Conservation (phyloP, 2,113 vertebrate genomes). For the Oceanodroma tethys region DNA sequence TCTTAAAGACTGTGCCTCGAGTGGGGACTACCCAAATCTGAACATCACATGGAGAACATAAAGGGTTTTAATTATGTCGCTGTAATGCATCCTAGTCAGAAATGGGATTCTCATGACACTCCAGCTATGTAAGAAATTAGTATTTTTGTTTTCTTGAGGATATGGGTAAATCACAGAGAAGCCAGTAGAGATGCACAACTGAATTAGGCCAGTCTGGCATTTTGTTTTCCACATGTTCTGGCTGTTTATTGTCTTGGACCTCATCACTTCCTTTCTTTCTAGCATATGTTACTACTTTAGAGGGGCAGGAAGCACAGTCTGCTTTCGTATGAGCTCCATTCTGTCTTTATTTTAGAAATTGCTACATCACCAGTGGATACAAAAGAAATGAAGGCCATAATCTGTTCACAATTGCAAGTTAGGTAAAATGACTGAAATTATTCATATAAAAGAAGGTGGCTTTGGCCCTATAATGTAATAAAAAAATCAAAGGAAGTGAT, state of each 20-base stretch:
- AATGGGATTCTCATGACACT: neutral
- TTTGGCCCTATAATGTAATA: neutral
- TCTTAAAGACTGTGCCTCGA: neutral
- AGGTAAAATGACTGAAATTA: neutral
- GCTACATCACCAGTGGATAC: neutral
- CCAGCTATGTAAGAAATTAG: neutral
- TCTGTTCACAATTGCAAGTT: neutral
- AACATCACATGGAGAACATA: neutral
- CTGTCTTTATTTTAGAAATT: constrained; percentile 18
- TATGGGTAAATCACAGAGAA: neutral
- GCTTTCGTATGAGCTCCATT: constrained; percentile 4
- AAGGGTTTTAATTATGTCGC: neutral
- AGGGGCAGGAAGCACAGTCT: constrained; percentile 1
- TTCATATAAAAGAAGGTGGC: neutral
- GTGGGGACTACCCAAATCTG: neutral
- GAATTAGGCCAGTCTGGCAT: neutral
- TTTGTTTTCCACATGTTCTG: constrained; percentile 30
- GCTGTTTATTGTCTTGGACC: constrained; percentile 4
- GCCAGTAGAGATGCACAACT: neutral
- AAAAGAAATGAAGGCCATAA: neutral
- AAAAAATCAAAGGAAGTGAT: neutral
- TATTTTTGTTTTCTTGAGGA: neutral
- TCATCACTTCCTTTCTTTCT: neutral
- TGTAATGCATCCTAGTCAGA: neutral
- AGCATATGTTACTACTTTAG: neutral